Evolutionary conservation across 2,797 vertebrate genomes (phyloP).

Genomic region (Chloroceryle inda): DNA sequence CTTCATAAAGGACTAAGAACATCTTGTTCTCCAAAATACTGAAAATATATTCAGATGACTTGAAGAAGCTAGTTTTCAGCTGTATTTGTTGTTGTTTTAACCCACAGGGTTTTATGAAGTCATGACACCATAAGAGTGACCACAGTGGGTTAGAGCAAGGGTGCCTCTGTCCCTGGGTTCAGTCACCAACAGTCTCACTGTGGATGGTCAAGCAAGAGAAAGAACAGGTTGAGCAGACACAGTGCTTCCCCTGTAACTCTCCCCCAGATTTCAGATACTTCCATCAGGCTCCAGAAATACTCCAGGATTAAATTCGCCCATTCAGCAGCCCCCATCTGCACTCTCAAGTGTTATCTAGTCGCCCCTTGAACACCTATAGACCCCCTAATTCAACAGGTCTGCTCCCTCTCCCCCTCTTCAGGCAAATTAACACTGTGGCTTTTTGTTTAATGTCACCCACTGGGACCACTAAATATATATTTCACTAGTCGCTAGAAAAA

Average conservation of each 20-base stretch:
- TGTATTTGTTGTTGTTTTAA: not conserved
- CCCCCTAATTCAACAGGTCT: not conserved
- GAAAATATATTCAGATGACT: not conserved
- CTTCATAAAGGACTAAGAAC: not conserved
- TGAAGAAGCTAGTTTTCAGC: not conserved
- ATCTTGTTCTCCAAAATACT: not conserved
- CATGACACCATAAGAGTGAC: not conserved
- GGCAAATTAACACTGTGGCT: too few relatives aligned
- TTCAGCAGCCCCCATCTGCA: not conserved
- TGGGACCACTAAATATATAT: not conserved
- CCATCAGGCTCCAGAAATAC: not conserved
- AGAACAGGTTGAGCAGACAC: not conserved
- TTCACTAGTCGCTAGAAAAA: not conserved
- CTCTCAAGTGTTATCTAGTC: not conserved
- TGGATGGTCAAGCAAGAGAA: not conserved
- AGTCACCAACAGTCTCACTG: fast-evolving
- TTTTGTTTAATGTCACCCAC: not conserved
- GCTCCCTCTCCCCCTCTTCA: not conserved
- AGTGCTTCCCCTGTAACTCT: not conserved
- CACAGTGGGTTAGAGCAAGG: not conserved
- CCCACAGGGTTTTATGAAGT: not conserved
- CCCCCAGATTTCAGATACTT: not conserved
- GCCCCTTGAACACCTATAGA: not conserved
- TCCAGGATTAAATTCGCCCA: not conserved
- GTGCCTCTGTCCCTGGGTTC: not conserved